Evolutionary conservation across 2,888 invertebrate genomes (phyloP), one percentile per base, ranked within the genome.

Genomic region (Metacarcinus magister): DNA sequence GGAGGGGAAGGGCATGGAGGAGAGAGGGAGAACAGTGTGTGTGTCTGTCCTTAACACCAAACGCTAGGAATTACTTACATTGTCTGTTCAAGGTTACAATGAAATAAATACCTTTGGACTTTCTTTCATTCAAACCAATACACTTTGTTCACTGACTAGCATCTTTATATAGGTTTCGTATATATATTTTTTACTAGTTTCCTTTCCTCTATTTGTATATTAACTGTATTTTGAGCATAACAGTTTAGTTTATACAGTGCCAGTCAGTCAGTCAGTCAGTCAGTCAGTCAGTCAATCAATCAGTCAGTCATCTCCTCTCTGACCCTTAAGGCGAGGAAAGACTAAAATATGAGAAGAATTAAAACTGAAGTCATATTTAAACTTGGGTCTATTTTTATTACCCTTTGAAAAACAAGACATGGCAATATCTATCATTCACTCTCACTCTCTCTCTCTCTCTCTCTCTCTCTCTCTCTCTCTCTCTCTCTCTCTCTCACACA

Each of bases 381-480:
- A 67, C 23, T 2, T 32, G 13, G 82, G 8, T 19, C 23, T 23
- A 13, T 8, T 54, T 54, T 39, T 39, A 39, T 39, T 39, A 39
- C 39, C 39, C 39, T 39, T 39, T 39, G 39, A 32, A 82, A 32
- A 8, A 32, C 8, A 16, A 32, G 32, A 32, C n/a, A 5, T 0
- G 4, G 10, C 0, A 54, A 32, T 8, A 4, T 32, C 82, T 82
- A 32, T 82, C 82, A 32, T 32, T 32, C 82, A 32, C 32, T 32
- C 82, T 8, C 82, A 10, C 32, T 82, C 82, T 82, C 82, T 82
- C 82, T 82, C 82, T 82, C 75, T 75, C 75, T 75, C 75, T 75
- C 75, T 75, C 75, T 75, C 75, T 75, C 75, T 75, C 75, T 75
- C 75, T 75, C 75, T 75, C 75, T 75, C n/a, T 75, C 67, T 67